These are phyloP conservation scores for Blera fallax DNA, from an alignment of 2,888 invertebrate species.

Conservation along the genomic window DNA sequence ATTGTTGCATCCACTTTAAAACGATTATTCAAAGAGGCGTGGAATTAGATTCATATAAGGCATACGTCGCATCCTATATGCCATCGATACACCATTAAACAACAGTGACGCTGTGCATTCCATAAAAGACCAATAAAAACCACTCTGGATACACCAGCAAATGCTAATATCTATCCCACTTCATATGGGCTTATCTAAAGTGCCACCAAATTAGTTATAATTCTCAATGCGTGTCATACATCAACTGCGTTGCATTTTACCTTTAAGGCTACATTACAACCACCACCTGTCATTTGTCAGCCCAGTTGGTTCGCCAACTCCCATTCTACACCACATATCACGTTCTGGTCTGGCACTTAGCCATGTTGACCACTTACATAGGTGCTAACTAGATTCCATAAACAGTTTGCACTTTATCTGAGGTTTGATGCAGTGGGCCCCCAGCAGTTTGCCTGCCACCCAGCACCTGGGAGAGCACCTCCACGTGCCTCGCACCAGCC, in stretches of 20 bases:
- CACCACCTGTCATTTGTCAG: slow-evolving; percentile 44
- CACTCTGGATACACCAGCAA: background rate
- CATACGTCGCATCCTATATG: too few species aligned
- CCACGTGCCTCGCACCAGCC: background rate
- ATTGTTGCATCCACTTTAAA: too few species aligned
- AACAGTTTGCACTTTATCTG: slow-evolving; percentile 49
- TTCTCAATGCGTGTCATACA: slow-evolving; percentile 14
- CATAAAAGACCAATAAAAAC: background rate
- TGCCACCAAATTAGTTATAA: slow-evolving; percentile 48
- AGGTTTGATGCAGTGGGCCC: slow-evolving; percentile 9
- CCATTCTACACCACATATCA: slow-evolving; percentile 12
- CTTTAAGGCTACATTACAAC: slow-evolving; percentile 6
- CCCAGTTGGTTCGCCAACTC: slow-evolving; percentile 33
- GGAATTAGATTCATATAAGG: too few species aligned
- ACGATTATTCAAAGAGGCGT: too few species aligned
- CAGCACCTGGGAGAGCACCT: background rate
- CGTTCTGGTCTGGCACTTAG: background rate
- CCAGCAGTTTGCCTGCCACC: background rate
- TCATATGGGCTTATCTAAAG: slow-evolving; percentile 45
- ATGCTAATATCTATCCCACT: slow-evolving; percentile 26
- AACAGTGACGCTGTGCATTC: too few species aligned
- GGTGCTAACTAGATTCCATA: slow-evolving; percentile 66
- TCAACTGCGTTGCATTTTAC: slow-evolving; percentile 28
- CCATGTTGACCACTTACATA: slow-evolving; percentile 12
- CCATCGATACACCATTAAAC: too few species aligned